Evolutionary conservation across 2,797 vertebrate species (phyloP).

Genomic region (Gallinago solitaria): DNA sequence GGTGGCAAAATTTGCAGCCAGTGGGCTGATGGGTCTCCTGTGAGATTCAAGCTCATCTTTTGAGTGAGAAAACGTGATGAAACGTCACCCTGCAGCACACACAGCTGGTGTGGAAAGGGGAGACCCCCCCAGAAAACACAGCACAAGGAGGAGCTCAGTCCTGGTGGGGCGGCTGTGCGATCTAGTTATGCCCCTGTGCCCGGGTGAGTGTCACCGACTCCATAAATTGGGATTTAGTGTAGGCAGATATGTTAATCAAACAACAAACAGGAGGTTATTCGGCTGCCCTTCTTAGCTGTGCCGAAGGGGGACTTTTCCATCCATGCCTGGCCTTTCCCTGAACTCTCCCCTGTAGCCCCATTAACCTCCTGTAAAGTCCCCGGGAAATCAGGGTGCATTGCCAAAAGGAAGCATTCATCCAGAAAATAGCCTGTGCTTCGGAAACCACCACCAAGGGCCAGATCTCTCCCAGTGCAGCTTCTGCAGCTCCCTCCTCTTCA

Average conservation of each 20-base stretch:
- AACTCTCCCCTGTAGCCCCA: not conserved
- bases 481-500: not conserved
- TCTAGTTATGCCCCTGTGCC: not conserved
- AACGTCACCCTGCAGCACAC: fast-evolving
- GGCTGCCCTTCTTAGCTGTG: not conserved
- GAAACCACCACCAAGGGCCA: not conserved
- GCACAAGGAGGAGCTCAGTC: fast-evolving
- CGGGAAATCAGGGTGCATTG: not conserved
- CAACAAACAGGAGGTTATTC: not conserved
- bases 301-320: not conserved
- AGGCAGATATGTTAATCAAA: not conserved
- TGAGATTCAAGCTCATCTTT: not conserved
- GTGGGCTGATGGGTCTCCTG: not conserved
- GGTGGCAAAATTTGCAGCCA: not conserved
- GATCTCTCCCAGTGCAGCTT: not conserved
- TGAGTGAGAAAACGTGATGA: not conserved
- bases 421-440: not conserved
- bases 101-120: not conserved
- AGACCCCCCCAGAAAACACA: not conserved
- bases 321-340: not conserved
- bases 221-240: not conserved
- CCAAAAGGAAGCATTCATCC: not conserved
- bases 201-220: not conserved
- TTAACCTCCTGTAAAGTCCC: not conserved
- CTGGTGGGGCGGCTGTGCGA: fast-evolving